A percentile compares a stretch with the other conserved stretches of the same genome.
Conservation (phyloP, 2,888 invertebrate genomes). For the Proisotoma minuta region DNA sequence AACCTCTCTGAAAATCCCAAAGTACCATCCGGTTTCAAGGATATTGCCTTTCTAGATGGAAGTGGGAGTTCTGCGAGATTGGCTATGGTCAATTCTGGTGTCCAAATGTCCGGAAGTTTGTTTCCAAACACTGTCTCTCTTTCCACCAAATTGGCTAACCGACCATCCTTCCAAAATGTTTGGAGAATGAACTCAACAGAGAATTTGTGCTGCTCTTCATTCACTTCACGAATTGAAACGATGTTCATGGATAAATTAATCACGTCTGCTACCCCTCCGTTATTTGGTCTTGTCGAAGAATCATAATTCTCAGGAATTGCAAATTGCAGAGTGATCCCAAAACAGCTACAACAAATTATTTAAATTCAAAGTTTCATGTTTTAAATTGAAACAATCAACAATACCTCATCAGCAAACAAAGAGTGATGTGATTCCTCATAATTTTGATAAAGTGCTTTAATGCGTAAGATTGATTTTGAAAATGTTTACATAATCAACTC, state of each 20-base stretch:
- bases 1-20: conserved; percentile 29
- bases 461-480: too few species aligned
- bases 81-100: conserved; percentile 33
- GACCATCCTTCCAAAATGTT: conserved; percentile 39
- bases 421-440: too few species aligned
- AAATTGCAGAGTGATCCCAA: too few species aligned
- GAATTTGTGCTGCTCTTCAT: conserved; percentile 31
- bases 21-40: conserved; percentile 30
- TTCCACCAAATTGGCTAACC: conserved; percentile 27
- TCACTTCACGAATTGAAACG: conserved; percentile 29
- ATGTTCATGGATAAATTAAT: conserved; percentile 39
- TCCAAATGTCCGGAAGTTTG: conserved; percentile 37
- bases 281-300: conserved; percentile 36
- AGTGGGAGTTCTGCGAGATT: conserved; percentile 24
- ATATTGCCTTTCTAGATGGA: conserved; percentile 12
- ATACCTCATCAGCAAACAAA: too few species aligned
- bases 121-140: conserved; percentile 32
- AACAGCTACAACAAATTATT: neutral
- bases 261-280: conserved; percentile 39
- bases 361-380: too few species aligned
- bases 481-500: too few species aligned
- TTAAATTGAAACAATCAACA: neutral
- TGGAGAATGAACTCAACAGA: conserved; percentile 34
- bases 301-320: conserved; percentile 35
- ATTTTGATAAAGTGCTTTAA: too few species aligned